Conservation (phyloP, 1,140 invertebrate species). For the Camponotus pennsylvanicus region DNA sequence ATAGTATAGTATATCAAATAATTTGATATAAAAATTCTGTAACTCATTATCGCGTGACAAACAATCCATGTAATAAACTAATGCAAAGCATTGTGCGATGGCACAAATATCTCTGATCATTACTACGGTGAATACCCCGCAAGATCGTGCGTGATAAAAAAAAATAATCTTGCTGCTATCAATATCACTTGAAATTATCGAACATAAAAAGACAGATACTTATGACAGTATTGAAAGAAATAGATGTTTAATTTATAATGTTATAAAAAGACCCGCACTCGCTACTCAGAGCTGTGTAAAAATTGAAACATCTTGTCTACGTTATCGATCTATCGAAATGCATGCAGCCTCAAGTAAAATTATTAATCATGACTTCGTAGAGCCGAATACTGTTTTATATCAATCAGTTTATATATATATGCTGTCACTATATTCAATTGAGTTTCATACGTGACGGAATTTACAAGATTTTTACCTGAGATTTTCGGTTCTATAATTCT, state of each 20-base stretch:
- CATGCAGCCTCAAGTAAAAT: conserved; percentile 73
- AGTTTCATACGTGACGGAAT: conserved; percentile 43
- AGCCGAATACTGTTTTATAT: conserved; percentile 27
- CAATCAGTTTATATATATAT: conserved; percentile 17
- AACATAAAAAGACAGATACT: conserved; percentile 25
- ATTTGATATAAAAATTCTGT: not conserved
- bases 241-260: conserved; percentile 24
- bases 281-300: conserved; percentile 56
- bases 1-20: not conserved
- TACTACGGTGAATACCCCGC: conserved; percentile 32
- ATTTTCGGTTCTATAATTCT: conserved; percentile 66
- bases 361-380: conserved; percentile 43
- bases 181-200: conserved; percentile 36
- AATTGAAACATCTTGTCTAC: conserved; percentile 43
- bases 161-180: conserved; percentile 44
- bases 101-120: conserved; percentile 42
- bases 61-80: conserved; percentile 23
- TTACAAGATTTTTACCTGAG: conserved; percentile 73
- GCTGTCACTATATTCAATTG: conserved; percentile 11
- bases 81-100: conserved; percentile 68
- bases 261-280: conserved; percentile 20
- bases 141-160: conserved; percentile 64
- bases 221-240: conserved; percentile 42
- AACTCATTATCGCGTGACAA: conserved; percentile 1
- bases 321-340: conserved; percentile 49